Evolutionary conservation across 1,140 invertebrate species (phyloP).

Genomic region (Parapsyche elsis): DNA sequence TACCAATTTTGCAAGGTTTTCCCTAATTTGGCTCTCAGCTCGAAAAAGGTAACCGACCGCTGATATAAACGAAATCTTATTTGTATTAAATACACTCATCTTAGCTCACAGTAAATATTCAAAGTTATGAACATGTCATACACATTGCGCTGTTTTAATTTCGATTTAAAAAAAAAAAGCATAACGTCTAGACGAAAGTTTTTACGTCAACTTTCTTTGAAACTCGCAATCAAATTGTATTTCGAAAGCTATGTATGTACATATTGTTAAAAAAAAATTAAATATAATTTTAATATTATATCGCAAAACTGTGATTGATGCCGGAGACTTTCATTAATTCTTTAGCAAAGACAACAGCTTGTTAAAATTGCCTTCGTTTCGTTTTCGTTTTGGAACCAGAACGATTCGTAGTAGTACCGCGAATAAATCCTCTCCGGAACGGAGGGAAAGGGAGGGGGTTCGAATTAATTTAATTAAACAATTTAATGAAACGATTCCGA

Average conservation of each 20-base stretch:
- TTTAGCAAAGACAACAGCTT: constrained; percentile 20
- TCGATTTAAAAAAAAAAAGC: too few species aligned
- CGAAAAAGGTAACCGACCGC: too few species aligned
- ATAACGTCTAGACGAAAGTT: too few species aligned
- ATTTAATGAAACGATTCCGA: constrained; percentile 42
- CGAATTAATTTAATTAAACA: constrained; percentile 52
- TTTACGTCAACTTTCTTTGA: too few species aligned
- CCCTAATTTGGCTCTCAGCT: too few species aligned
- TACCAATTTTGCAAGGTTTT: too few species aligned
- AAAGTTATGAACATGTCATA: too few species aligned
- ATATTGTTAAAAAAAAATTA: neutral
- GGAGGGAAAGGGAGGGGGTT: neutral
- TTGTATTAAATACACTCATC: too few species aligned
- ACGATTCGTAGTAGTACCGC: neutral
- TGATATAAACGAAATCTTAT: too few species aligned
- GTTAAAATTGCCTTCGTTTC: constrained; percentile 12
- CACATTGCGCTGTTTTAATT: too few species aligned
- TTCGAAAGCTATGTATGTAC: neutral
- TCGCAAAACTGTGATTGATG: constrained; percentile 10
- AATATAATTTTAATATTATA: neutral
- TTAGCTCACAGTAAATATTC: too few species aligned
- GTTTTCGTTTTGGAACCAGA: neutral
- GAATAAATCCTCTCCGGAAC: neutral
- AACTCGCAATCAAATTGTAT: too few species aligned
- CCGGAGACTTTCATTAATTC: constrained; percentile 9